phyloP scores from a whole-genome alignment of 2,797 vertebrate genomes.

The Anabacerthia variegaticeps region DNA sequence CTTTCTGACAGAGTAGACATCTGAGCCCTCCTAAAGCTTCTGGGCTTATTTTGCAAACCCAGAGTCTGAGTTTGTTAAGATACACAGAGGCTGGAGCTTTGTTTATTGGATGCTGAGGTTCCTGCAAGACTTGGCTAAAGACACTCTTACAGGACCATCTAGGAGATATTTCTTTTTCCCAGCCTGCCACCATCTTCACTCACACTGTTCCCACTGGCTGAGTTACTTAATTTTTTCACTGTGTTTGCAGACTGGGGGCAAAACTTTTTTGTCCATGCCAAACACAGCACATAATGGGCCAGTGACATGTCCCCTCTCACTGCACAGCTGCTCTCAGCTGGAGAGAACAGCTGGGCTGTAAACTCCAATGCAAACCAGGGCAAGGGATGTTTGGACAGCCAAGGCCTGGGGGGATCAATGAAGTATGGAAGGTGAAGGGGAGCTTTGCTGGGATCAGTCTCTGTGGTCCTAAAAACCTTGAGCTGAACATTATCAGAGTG shows the following conservation, averaged over 20 bases:
- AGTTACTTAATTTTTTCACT: neutral
- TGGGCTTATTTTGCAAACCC: neutral
- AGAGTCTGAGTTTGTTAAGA: neutral
- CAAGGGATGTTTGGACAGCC: neutral
- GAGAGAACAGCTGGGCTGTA: neutral
- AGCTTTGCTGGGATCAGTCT: neutral
- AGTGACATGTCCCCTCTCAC: neutral
- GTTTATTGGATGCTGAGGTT: neutral
- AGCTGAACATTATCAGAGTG: rapidly evolving
- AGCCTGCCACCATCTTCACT: neutral
- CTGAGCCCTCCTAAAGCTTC: neutral
- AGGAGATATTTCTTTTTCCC: neutral
- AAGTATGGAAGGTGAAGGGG: neutral
- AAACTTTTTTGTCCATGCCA: neutral
- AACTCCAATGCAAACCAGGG: neutral
- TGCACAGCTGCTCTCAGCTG: neutral
- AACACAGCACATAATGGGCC: neutral
- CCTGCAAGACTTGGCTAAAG: neutral
- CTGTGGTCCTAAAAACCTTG: neutral
- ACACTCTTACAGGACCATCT: neutral
- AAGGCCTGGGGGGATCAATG: neutral
- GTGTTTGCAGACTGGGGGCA: neutral
- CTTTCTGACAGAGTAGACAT: neutral
- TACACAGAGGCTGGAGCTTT: neutral
- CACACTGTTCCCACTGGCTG: neutral